Evolutionary conservation across 2,888 invertebrate genomes (phyloP), one percentile per base, ranked within the genome.

Genomic region (Drosophila yooni): DNA sequence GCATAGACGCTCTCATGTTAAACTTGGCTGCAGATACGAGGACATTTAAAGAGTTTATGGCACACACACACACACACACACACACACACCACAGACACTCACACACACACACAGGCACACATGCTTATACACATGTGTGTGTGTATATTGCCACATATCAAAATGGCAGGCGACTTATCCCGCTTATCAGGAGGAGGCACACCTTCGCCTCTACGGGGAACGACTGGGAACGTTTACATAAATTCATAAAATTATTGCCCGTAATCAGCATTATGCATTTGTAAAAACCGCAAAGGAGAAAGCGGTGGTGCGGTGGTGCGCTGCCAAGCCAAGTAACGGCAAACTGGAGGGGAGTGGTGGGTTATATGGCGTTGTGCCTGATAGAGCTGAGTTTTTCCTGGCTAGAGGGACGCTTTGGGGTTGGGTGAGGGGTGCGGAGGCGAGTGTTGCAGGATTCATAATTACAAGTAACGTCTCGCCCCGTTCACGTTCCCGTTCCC

Each of bases 261-360:
- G 87, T 92, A 92, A 91, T 91, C 91, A 92, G 92, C 91, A 91
- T 91, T 92, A 90, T 92, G 91, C 92, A 90, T 91, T 91, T 92
- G 90, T 87, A 82, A 89, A 91, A 91, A 87, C 91, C 92, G 83
- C 91, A 91, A 85, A 81, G 77, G 64, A 54, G 65, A 48, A 53
- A 63, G 72, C 68, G 75, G 65, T 61, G 57, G 50, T 64, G 50
- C 40, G 36, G 65, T 59, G 57, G 50, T 64, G 50, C 40, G 36
- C 51, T 34, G 46, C 59, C 31, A 27, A 27, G 50, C 46, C n/a
- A 25, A 3, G 18, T 6, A 25, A 46, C 2, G 46, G 25, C 13
- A 46, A 3, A 27, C 5, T 6, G 25, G 18, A 1, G 10, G 10
- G 2, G 27, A 4, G n/a, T 2, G 36, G 36, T 27, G 53, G 53